Percentiles rank a stretch among this genome's conserved stretches.
Evolutionary conservation across 2,797 vertebrate genomes (phyloP).

Genomic region (Schizopygopsis malacanthus): DNA sequence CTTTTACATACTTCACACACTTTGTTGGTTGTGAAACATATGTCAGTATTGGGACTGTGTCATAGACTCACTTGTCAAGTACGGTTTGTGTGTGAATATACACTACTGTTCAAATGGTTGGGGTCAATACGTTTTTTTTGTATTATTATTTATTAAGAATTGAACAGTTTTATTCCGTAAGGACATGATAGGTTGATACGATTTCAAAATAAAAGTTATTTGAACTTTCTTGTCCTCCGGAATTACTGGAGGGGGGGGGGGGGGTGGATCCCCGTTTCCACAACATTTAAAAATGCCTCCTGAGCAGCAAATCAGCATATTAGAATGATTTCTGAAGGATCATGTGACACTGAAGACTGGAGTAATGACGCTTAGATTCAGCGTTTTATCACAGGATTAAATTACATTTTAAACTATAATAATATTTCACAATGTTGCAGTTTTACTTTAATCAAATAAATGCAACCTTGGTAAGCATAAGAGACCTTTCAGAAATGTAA

Average conservation of each 20-base stretch:
- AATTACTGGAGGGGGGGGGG: background rate
- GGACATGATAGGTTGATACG: background rate
- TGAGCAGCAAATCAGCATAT: background rate
- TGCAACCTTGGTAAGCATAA: background rate
- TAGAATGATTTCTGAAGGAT: background rate
- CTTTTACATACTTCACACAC: background rate
- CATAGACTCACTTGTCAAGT: background rate
- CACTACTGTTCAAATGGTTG: background rate
- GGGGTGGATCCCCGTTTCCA: background rate
- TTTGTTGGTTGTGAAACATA: too few relatives aligned
- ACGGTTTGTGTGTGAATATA: background rate
- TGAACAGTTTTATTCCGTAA: background rate
- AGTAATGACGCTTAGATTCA: too few relatives aligned
- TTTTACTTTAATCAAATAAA: background rate
- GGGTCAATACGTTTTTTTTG: background rate
- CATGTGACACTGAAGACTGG: background rate
- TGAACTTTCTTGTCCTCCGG: background rate
- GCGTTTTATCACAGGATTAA: background rate
- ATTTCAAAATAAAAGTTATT: background rate
- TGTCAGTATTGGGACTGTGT: too few relatives aligned
- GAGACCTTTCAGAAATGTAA: too few relatives aligned
- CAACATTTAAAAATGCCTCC: background rate
- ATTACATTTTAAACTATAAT: background rate
- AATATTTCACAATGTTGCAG: background rate
- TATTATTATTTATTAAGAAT: background rate